These are phyloP conservation scores for Torymus auratus DNA, from an alignment of 2,888 invertebrate species.

Conservation along the genomic window DNA sequence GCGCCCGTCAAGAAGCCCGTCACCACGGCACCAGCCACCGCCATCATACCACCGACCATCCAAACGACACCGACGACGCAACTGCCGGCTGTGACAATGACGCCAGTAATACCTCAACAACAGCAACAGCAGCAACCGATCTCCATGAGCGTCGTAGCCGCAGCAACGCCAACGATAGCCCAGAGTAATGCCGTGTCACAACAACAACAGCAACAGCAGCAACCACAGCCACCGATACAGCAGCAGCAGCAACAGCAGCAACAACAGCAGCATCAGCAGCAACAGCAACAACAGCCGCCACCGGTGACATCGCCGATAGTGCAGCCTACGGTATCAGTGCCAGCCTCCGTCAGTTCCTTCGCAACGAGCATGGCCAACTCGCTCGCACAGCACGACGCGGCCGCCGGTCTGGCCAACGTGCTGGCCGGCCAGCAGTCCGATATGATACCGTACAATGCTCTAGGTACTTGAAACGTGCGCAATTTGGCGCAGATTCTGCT, in stretches of 20 bases:
- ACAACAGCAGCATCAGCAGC: slow-evolving; percentile 39
- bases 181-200: background rate
- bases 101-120: no score
- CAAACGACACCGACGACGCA: no score
- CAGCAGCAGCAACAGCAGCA: slow-evolving; percentile 47
- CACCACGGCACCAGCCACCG: background rate
- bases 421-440: slow-evolving; percentile 66
- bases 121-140: slow-evolving; percentile 18
- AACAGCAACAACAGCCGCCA: slow-evolving; percentile 44
- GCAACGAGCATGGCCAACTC: slow-evolving; percentile 66
- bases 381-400: slow-evolving; percentile 50
- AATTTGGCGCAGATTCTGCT: no score
- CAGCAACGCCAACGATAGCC: slow-evolving; percentile 33
- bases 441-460: slow-evolving; percentile 72
- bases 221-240: slow-evolving; percentile 35
- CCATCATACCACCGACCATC: no score
- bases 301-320: slow-evolving; percentile 70
- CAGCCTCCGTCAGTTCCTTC: slow-evolving; percentile 70
- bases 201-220: slow-evolving; percentile 17
- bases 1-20: slow-evolving; percentile 71
- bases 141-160: slow-evolving; percentile 16
- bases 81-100: no score
- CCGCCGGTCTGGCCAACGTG: background rate
- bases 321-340: slow-evolving; percentile 68
- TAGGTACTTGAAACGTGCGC: slow-evolving; percentile 66